Base-by-base conservation (phyloP, 2,797 vertebrate species). In the Rhynchotus rufescens region DNA sequence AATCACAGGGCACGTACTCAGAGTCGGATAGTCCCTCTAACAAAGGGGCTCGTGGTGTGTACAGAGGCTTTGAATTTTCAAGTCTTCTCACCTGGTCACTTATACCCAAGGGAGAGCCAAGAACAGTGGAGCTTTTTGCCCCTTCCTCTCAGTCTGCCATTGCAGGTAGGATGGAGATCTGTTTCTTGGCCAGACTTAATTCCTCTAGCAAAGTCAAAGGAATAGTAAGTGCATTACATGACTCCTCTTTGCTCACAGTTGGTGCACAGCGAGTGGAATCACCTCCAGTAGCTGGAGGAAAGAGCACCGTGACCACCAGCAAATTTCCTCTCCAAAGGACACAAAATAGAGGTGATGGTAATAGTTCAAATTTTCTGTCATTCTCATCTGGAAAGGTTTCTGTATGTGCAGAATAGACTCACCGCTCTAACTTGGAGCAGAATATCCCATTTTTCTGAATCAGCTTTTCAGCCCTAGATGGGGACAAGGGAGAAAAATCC, bases 1-100 rank as follows among this genome's bases (percentile, higher is more conserved):
- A 3, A 7, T 2, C 59, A 8, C 15, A 22, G 25, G 25, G 56
- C 32, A 30, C 2, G 1, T 36, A 6, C 52, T 59, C 25, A 22
- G 32, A 54, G 40, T 26, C 30, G 6, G 61, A 34, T 13, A 40
- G 23, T 52, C 34, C 32, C 69, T 52, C 52, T 21, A 67, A 75
- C n/a, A 28, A 34, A 11, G 1, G 8, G 12, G 4, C 26, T 56
- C 38, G 36, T 1, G 1, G 15, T 2, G 0, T 45, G 51, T 23
- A 62, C 21, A n/a, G 54, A 66, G 7, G 22, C n/a, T 40, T 51
- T 32, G 42, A 76, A 45, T 90, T 80, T 62, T 72, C 36, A 64
- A 32, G 47, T 30, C 65, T 40, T 64, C 61, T 26, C 1, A 3
- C 28, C 16, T 3, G 1, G 36, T 15, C 12, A 69, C 19, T n/a